Percentiles rank a stretch among this genome's conserved stretches.
phyloP scores from a whole-genome alignment of 2,113 vertebrate genomes.

The Indicator maculatus region DNA sequence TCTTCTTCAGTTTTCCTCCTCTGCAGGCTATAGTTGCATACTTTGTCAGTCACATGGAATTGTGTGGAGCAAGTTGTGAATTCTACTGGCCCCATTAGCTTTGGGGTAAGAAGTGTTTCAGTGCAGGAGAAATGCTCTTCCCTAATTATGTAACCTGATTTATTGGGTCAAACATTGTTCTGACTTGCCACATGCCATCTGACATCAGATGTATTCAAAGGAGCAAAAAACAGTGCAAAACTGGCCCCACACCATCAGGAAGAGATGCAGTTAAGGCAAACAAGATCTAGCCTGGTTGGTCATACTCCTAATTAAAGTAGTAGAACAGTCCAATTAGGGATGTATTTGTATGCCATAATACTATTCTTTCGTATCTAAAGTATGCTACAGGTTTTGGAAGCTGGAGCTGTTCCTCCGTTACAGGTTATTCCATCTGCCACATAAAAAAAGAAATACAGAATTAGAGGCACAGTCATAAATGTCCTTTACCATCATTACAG shows the following conservation, averaged over 20 bases:
- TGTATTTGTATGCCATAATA: background rate
- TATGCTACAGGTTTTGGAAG: constrained; percentile 77
- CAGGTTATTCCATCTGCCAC: constrained; percentile 63
- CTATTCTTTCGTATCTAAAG: constrained; percentile 48
- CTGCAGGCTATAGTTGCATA: background rate
- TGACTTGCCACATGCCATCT: background rate
- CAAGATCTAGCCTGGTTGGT: constrained; percentile 36
- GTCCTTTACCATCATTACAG: background rate
- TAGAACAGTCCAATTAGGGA: background rate
- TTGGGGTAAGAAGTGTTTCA: background rate
- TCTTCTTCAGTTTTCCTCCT: background rate
- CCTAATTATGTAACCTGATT: background rate
- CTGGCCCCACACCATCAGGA: background rate
- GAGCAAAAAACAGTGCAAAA: background rate
- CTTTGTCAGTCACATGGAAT: background rate
- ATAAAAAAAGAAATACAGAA: constrained; percentile 26
- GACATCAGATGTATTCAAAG: background rate
- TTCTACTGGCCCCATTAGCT: background rate
- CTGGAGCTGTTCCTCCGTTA: constrained; percentile 69
- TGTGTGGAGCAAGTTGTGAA: background rate
- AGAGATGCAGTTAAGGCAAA: constrained; percentile 55
- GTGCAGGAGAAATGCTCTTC: background rate
- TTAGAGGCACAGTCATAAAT: background rate
- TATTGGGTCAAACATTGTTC: background rate
- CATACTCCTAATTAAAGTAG: constrained; percentile 19